phyloP scores from a whole-genome alignment of 2,113 vertebrate species.

The Nibea albiflora region DNA sequence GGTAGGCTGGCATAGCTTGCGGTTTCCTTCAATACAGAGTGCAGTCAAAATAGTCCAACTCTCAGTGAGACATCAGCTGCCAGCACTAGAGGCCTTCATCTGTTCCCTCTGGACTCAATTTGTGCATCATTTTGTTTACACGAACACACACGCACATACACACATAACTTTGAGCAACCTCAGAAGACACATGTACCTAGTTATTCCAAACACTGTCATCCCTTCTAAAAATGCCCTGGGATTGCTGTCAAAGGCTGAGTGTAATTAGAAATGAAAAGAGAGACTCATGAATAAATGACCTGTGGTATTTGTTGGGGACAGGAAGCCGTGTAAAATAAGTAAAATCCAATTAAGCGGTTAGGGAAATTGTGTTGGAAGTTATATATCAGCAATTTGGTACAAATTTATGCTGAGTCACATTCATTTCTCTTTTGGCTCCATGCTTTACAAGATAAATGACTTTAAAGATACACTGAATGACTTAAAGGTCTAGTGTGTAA shows the following conservation, averaged over 20 bases:
- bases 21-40: background rate
- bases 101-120: constrained; percentile 53
- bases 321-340: background rate
- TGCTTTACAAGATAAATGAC: background rate
- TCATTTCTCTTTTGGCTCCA: background rate
- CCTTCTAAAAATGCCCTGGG: background rate
- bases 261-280: constrained; percentile 23
- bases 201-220: constrained; percentile 30
- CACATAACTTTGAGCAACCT: background rate
- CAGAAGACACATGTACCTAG: background rate
- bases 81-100: constrained; percentile 37
- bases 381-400: background rate
- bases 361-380: background rate
- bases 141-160: constrained; percentile 8
- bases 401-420: background rate
- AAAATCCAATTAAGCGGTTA: background rate
- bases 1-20: background rate
- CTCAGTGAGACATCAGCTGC: constrained; percentile 49
- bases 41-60: constrained; percentile 21
- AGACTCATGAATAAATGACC: constrained; percentile 11
- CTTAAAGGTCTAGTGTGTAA: too few relatives aligned
- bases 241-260: constrained; percentile 5
- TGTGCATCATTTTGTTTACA: constrained; percentile 49
- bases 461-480: background rate
- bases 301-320: background rate